Percentiles rank a stretch among this genome's conserved stretches.
These are phyloP conservation scores for Ennomos quercinarius DNA, from an alignment of 2,888 invertebrate genomes.

Conservation along the genomic window DNA sequence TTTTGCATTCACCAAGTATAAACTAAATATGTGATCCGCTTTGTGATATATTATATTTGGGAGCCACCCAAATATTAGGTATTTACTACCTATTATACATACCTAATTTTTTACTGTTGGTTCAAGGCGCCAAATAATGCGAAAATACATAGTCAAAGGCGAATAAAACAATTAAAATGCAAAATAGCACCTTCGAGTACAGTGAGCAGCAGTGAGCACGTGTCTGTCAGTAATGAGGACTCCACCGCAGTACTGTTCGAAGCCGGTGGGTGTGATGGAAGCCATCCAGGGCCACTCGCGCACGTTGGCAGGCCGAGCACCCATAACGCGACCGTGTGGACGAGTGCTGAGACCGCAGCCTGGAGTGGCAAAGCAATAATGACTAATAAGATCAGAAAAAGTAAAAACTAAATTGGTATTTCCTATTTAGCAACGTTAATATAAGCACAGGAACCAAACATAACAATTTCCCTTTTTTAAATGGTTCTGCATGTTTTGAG, in stretches of 20 bases:
- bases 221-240: slow-evolving; percentile 92
- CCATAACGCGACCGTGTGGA: slow-evolving; percentile 82
- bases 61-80: no score
- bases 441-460: no score
- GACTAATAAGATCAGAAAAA: not conserved
- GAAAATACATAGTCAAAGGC: not conserved
- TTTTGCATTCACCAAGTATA: no score
- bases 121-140: no score
- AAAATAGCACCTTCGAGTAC: slow-evolving; percentile 82
- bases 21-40: no score
- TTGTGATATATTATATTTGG: no score
- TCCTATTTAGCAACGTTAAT: no score
- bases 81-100: no score
- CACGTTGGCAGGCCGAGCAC: slow-evolving; percentile 87
- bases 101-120: no score
- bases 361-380: not conserved
- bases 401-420: no score
- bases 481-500: no score
- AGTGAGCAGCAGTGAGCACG: slow-evolving; percentile 92
- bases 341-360: slow-evolving; percentile 86
- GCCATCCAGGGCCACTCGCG: slow-evolving; percentile 95
- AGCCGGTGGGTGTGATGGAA: slow-evolving; percentile 87
- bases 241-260: slow-evolving; percentile 91
- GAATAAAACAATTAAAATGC: not conserved
- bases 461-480: no score